phyloP scores from a whole-genome alignment of 1,140 invertebrate genomes.

The Gryon sp. region DNA sequence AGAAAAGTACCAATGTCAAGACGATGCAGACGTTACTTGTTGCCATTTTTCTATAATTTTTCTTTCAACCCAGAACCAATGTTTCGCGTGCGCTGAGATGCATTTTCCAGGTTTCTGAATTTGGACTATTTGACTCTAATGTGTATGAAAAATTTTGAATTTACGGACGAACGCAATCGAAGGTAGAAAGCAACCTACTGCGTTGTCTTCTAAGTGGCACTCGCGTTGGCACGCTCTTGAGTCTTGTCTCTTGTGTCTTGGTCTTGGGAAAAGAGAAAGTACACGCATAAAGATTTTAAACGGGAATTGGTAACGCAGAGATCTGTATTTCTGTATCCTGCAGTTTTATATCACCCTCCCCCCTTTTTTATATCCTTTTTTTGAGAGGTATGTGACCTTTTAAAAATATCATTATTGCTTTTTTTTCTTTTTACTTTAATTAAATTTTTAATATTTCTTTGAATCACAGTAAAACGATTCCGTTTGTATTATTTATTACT shows the following conservation, averaged over 20 bases:
- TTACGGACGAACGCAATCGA: background rate
- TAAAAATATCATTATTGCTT: too few relatives aligned
- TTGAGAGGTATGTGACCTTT: too few relatives aligned
- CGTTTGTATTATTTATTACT: too few relatives aligned
- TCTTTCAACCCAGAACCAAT: background rate
- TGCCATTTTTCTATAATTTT: background rate
- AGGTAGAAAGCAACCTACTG: slow-evolving; percentile 15
- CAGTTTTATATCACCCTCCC: too few relatives aligned
- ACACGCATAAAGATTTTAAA: slow-evolving; percentile 1
- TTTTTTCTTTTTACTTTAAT: too few relatives aligned
- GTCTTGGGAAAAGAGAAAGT: slow-evolving; percentile 29
- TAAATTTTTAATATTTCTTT: too few relatives aligned
- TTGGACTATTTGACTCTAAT: too few relatives aligned
- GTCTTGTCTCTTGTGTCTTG: too few relatives aligned
- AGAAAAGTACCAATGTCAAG: slow-evolving; percentile 15
- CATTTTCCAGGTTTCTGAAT: slow-evolving; percentile 3
- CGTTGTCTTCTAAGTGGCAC: slow-evolving; percentile 1
- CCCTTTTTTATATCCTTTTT: too few relatives aligned
- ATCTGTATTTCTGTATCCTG: slow-evolving; percentile 17
- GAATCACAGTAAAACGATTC: too few relatives aligned
- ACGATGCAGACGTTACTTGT: background rate
- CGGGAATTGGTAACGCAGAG: slow-evolving; percentile 25
- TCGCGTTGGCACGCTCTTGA: background rate
- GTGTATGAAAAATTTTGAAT: too few relatives aligned
- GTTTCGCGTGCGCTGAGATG: background rate